Conservation (phyloP, 2,888 invertebrate species). For the Polyommatus icarus region DNA sequence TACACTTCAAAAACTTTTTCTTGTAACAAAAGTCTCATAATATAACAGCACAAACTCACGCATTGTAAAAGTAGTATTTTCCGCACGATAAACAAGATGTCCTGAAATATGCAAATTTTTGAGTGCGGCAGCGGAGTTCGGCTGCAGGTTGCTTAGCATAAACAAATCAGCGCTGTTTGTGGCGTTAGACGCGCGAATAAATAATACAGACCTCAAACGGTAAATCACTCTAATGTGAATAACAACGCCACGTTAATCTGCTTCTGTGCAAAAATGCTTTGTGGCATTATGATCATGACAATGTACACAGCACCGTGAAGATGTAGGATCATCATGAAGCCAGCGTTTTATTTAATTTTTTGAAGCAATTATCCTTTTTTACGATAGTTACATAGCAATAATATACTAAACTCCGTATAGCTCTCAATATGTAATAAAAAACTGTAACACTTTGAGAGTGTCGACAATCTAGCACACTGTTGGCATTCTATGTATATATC, state of each 20-base stretch:
- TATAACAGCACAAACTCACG: not conserved
- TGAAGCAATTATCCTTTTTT: not conserved
- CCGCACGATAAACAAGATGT: slow-evolving; percentile 42
- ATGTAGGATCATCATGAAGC: not conserved
- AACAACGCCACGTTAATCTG: slow-evolving; percentile 1
- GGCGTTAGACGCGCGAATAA: slow-evolving; percentile 63
- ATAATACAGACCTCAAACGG: slow-evolving; percentile 57
- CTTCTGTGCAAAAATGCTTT: not conserved
- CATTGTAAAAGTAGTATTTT: slow-evolving; percentile 41
- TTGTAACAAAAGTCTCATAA: not conserved
- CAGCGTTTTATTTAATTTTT: not conserved
- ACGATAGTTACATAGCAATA: too few relatives aligned
- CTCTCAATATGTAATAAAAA: too few relatives aligned
- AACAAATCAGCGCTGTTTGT: slow-evolving; percentile 60
- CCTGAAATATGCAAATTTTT: slow-evolving; percentile 67
- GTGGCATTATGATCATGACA: not conserved
- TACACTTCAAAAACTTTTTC: not conserved
- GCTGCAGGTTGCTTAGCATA: slow-evolving; percentile 68
- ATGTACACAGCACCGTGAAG: not conserved
- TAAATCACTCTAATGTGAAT: slow-evolving; percentile 67
- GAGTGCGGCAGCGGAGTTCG: slow-evolving; percentile 56
- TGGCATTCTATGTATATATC: too few relatives aligned
- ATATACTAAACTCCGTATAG: too few relatives aligned
- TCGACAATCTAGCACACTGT: too few relatives aligned
- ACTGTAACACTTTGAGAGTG: too few relatives aligned